Evolutionary conservation across 1,140 invertebrate genomes (phyloP).

Genomic region (Arion vulgaris): DNA sequence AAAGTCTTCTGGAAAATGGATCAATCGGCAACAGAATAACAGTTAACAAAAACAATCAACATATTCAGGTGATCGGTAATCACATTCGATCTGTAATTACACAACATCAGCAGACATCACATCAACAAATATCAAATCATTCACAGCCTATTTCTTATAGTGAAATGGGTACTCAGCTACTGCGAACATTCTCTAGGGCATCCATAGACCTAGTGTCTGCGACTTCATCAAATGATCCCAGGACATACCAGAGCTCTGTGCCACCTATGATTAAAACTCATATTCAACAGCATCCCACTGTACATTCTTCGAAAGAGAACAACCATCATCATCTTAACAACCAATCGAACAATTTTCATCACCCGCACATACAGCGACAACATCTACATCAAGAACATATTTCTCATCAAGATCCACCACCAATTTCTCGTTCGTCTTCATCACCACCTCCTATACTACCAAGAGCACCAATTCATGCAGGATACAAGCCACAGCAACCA

Average conservation of each 20-base stretch:
- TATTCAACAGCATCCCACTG: neutral
- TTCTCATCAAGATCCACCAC: neutral
- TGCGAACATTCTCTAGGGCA: neutral
- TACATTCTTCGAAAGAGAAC: neutral
- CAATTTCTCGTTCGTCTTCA: neutral
- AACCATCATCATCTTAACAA: neutral
- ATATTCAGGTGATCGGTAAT: neutral
- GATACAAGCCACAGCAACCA: slow-evolving; percentile 5
- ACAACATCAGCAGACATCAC: neutral
- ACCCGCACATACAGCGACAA: neutral
- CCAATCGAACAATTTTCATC: neutral
- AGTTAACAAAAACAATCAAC: neutral
- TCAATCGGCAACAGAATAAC: neutral
- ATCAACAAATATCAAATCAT: neutral
- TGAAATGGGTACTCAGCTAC: slow-evolving; percentile 5
- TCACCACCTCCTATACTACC: neutral
- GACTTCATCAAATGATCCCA: neutral
- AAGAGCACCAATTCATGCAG: neutral
- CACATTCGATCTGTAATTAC: neutral
- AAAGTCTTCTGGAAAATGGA: neutral
- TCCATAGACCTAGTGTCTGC: neutral
- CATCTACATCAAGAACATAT: neutral
- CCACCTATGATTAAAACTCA: slow-evolving; percentile 14
- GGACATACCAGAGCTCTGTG: neutral
- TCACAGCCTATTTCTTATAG: neutral